Conservation (phyloP, 2,113 vertebrate genomes). For the Speoplatyrhinus poulsoni region DNA sequence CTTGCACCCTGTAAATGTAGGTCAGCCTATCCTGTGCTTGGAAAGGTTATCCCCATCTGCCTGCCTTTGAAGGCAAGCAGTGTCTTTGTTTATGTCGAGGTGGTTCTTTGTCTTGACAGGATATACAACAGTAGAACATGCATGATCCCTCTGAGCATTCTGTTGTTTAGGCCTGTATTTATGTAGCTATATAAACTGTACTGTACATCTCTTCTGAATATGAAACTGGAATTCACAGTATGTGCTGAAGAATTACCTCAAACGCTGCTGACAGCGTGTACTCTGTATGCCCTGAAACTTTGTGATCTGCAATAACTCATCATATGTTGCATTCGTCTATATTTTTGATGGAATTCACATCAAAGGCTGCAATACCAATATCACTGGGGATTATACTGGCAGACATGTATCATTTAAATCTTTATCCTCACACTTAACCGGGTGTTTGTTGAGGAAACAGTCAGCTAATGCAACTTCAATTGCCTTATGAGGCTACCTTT, state of each 20-base stretch:
- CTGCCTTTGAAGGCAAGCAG: neutral
- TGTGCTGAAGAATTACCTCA: no score
- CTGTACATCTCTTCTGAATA: no score
- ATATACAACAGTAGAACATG: no score
- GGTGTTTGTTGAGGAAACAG: slow-evolving; percentile 1
- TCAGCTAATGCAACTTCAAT: neutral
- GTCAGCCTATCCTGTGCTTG: neutral
- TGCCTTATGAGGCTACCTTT: neutral
- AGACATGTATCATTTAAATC: neutral
- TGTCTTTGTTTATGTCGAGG: neutral
- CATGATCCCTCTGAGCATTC: neutral
- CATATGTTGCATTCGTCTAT: neutral
- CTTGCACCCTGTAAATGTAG: neutral
- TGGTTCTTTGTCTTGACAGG: neutral
- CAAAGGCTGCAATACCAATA: neutral
- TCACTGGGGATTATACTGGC: neutral
- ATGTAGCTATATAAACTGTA: neutral
- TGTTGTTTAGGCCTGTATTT: neutral
- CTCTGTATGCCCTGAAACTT: neutral
- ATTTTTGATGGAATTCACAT: neutral
- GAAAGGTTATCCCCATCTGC: neutral
- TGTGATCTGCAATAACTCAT: neutral
- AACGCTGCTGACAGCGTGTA: neutral
- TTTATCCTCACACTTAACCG: neutral
- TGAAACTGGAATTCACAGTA: no score